Base-by-base conservation (phyloP, 2,888 invertebrate genomes). In the Ochlodes sylvanus region DNA sequence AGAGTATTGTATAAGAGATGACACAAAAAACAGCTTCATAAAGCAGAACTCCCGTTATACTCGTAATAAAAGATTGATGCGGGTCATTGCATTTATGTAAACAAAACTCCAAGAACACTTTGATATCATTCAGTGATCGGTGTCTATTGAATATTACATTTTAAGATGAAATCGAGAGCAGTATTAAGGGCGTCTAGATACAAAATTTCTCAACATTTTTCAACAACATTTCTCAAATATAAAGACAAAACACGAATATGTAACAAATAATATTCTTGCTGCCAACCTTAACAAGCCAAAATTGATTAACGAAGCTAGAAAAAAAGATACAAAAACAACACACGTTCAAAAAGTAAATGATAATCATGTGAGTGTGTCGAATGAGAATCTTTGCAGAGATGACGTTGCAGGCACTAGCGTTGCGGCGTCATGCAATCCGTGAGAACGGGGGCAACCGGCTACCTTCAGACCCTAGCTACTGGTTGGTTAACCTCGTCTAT, bases 401-500 rank as follows among this genome's bases (percentile, higher is more conserved):
- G 54, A 52, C 41, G 41, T n/a, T 42, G 47, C 50, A 52, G 42
- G 61, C 55, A 44, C 50, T 44, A 54, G 61, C 54, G 54, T 54
- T 52, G 47, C 32, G 54, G 52, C 66, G 54, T 52, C 66, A 54
- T 66, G 60, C 54, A 55, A 67, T 0, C 55, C 66, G 66, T 67
- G 66, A 55, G 66, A 67, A 67, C 60, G 66, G 44, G 66, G 66
- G 14, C 58, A 60, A 42, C 34, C 60, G 60, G 61, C 32, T 32
- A 52, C 50, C 42, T 54, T 47, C 34, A 55, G 60, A 60, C 54
- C 61, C 52, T 52, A 19, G 47, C 52, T 21, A 52, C 21, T 21
- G 44, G 68, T 56, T 65, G 44, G 56, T 66, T 63, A 71, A 72
- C 72, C 69, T 57, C 61, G 64, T 72, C 72, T 61, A 68, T 70